phyloP scores from a whole-genome alignment of 2,113 vertebrate species.

The Physeter macrocephalus region DNA sequence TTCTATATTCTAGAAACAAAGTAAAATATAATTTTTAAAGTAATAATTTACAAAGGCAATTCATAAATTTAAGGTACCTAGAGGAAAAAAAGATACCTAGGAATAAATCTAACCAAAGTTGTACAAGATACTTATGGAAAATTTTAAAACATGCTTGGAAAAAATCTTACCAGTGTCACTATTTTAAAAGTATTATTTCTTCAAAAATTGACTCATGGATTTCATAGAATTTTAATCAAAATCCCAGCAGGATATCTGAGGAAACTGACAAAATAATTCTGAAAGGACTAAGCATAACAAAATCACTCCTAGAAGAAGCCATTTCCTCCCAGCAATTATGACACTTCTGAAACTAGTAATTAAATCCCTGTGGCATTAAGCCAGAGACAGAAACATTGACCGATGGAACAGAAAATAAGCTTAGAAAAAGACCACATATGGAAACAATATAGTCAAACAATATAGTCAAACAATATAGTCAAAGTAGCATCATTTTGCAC shows the following conservation, averaged over 20 bases:
- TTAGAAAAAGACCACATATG: background rate
- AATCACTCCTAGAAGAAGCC: background rate
- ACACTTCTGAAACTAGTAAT: background rate
- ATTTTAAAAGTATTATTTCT: background rate
- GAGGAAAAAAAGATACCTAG: background rate
- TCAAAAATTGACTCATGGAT: background rate
- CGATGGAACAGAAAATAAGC: background rate
- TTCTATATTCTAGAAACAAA: background rate
- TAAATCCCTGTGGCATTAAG: background rate
- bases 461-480: too few relatives aligned
- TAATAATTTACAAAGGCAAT: background rate
- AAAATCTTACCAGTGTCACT: background rate
- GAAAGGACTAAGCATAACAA: background rate
- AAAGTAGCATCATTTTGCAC: background rate
- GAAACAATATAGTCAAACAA: background rate
- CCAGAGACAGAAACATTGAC: background rate
- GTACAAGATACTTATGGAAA: background rate
- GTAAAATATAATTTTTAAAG: background rate
- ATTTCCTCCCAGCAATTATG: background rate
- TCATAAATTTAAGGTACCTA: background rate
- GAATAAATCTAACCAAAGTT: background rate
- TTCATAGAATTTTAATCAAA: background rate
- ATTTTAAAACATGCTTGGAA: background rate
- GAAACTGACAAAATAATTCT: background rate
- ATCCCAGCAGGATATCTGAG: background rate